Base-by-base conservation (phyloP, 2,113 vertebrate species). In the Salminus brasiliensis region DNA sequence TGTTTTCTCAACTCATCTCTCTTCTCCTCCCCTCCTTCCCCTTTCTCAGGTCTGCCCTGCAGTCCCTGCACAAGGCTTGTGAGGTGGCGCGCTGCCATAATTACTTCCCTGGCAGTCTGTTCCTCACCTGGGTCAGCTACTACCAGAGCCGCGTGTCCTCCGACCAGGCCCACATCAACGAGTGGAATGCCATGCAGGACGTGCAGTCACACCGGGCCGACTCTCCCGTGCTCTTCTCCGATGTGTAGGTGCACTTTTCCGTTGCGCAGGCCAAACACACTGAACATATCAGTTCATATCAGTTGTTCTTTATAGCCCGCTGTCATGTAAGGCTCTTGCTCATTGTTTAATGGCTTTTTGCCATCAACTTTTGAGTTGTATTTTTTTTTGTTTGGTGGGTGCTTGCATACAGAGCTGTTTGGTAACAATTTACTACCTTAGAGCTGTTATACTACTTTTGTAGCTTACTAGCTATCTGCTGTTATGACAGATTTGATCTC, bases 141-240 rank as follows among this genome's bases (percentile, higher is more conserved):
- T 99, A 99, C 83, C 97, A 99, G 93, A 99, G 97, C 91, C 93
- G 94, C 52, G 92, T 99, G 89, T 95, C 97, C 82, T 99, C 98
- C 0, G 96, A 96, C 91, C 98, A 99, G 87, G 87, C 91, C 0
- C 97, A 95, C 3, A 94, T 99, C 91, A 99, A 98, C 0, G 97
- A 99, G 80, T 99, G 98, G 98, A 98, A 98, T 5, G 95, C 96
- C 81, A 98, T 99, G 97, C 95, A 97, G 74, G 98, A 99, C 74
- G 95, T 99, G 12, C 95, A 97, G 91, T 98, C 98, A 45, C 96
- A 97, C 87, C 96, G 97, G 5, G 95, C 97, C 0, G 96, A 98
- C 83, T 98, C 98, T 0, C 97, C 98, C 0, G 92, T 96, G 55
- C 96, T 98, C 88, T 99, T 98, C 92, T 96, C 97, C 1, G 96